A percentile compares a stretch with the other conserved stretches of the same genome.
These are phyloP conservation scores for Discoglossus pictus DNA, from an alignment of 2,797 vertebrate genomes.

Conservation along the genomic window DNA sequence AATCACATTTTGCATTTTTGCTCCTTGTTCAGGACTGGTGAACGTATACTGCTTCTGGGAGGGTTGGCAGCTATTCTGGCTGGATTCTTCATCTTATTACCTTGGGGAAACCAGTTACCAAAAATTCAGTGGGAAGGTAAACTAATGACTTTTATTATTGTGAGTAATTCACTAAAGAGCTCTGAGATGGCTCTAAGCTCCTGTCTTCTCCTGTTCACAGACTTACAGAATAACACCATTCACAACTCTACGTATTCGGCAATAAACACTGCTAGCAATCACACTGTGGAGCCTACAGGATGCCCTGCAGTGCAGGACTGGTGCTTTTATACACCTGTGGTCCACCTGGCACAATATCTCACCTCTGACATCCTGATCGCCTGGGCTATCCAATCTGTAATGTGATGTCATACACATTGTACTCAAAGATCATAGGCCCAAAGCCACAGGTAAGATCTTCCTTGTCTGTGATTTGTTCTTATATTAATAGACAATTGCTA, in stretches of 20 bases:
- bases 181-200: too few relatives aligned
- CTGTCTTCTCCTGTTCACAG: slow-evolving; percentile 63
- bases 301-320: slow-evolving; percentile 86
- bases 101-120: slow-evolving; percentile 91
- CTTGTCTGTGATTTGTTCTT: neutral
- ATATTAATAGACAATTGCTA: too few relatives aligned
- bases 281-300: slow-evolving; percentile 72
- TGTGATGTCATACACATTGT: slow-evolving; percentile 94
- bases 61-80: slow-evolving; percentile 81
- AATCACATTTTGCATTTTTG: too few relatives aligned
- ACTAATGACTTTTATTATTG: too few relatives aligned
- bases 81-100: slow-evolving; percentile 90
- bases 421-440: slow-evolving; percentile 93
- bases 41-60: slow-evolving; percentile 84
- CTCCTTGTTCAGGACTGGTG: slow-evolving; percentile 86
- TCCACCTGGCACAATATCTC: slow-evolving; percentile 86
- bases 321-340: slow-evolving; percentile 88
- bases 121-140: slow-evolving; percentile 95
- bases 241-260: slow-evolving; percentile 56
- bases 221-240: slow-evolving; percentile 79
- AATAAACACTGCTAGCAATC: slow-evolving; percentile 37
- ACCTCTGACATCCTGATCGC: slow-evolving; percentile 78
- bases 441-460: slow-evolving; percentile 84
- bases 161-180: too few relatives aligned
- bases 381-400: slow-evolving; percentile 90